These are phyloP conservation scores for Bufo gargarizans DNA, from an alignment of 2,113 vertebrate species.

Conservation along the genomic window DNA sequence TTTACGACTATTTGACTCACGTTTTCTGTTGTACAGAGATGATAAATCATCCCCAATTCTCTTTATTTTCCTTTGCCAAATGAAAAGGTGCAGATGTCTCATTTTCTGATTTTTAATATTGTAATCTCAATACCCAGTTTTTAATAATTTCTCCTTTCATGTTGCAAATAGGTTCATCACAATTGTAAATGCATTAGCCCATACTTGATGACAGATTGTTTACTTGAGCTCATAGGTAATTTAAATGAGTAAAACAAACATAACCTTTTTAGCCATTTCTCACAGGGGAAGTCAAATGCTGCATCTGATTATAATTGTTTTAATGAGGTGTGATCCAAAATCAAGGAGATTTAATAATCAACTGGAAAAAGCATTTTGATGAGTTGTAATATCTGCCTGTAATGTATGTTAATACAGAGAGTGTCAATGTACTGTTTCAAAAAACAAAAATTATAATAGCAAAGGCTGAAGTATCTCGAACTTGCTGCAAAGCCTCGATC, in stretches of 20 bases:
- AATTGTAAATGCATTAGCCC: slow-evolving; percentile 66
- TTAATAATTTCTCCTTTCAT: not conserved
- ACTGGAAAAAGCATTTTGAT: slow-evolving; percentile 73
- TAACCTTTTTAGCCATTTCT: slow-evolving; percentile 81
- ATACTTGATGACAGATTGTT: slow-evolving; percentile 72
- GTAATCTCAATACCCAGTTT: not conserved
- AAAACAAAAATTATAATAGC: not conserved
- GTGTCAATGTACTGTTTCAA: slow-evolving; percentile 18
- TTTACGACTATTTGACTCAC: too few relatives aligned
- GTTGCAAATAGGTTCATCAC: slow-evolving; percentile 57
- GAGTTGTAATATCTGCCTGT: slow-evolving; percentile 74
- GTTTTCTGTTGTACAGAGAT: too few relatives aligned
- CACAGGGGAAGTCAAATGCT: slow-evolving; percentile 79
- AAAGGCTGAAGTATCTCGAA: too few relatives aligned
- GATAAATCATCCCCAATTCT: too few relatives aligned
- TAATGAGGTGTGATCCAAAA: slow-evolving; percentile 83
- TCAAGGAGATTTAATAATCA: slow-evolving; percentile 74
- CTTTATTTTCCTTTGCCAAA: too few relatives aligned
- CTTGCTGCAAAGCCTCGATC: too few relatives aligned
- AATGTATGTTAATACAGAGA: slow-evolving; percentile 61
- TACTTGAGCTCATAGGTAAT: slow-evolving; percentile 70
- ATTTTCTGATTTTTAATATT: not conserved
- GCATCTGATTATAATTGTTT: slow-evolving; percentile 85
- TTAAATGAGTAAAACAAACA: slow-evolving; percentile 80
- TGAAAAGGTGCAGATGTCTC: not conserved